Conservation (phyloP, 2,113 vertebrate genomes). For the Pelecanus crispus region DNA sequence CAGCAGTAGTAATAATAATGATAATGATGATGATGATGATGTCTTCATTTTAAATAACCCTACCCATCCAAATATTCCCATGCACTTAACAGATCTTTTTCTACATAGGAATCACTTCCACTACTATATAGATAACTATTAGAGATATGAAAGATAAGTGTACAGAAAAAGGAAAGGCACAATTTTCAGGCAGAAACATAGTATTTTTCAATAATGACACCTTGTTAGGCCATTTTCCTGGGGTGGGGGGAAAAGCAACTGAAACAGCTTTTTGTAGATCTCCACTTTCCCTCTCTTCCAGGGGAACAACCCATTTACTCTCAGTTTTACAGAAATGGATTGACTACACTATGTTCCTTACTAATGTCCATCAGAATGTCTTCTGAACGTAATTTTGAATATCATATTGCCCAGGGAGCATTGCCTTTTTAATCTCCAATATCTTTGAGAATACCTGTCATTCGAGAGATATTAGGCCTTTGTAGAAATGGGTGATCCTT, state of each 20-base stretch:
- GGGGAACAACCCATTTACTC: background rate
- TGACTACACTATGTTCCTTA: background rate
- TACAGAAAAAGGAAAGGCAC: background rate
- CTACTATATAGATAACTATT: background rate
- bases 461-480: background rate
- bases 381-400: background rate
- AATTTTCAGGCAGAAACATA: background rate
- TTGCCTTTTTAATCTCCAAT: background rate
- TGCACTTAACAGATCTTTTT: background rate
- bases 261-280: background rate
- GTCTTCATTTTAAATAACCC: background rate
- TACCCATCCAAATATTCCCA: background rate
- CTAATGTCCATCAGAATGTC: background rate
- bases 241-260: background rate
- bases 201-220: background rate
- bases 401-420: background rate
- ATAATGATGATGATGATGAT: no score
- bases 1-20: background rate
- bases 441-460: background rate
- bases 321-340: background rate
- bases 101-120: background rate
- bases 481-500: background rate
- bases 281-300: background rate
- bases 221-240: background rate
- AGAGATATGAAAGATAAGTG: background rate